A percentile compares a stretch with the other conserved stretches of the same genome.
Evolutionary conservation across 2,113 vertebrate species (phyloP).

Genomic region (Dissostichus mawsoni): DNA sequence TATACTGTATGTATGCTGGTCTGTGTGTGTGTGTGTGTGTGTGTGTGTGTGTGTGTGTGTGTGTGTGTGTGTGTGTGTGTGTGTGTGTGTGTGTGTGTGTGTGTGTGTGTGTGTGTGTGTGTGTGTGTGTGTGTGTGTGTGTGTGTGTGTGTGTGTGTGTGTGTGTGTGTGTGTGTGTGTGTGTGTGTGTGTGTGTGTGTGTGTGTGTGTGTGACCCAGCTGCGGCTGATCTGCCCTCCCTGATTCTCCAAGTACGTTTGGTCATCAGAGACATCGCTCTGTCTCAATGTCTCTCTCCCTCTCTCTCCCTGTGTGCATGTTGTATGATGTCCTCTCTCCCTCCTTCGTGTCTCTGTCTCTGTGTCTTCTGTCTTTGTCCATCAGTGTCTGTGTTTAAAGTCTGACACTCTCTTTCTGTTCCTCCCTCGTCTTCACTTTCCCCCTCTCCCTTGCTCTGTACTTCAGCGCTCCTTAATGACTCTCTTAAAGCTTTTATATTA

Average conservation of each 20-base stretch:
- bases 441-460: not conserved
- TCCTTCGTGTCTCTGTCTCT: not conserved
- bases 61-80: too few relatives aligned
- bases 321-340: not conserved
- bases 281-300: not conserved
- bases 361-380: not conserved
- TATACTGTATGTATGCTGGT: not conserved
- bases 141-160: too few relatives aligned
- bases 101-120: too few relatives aligned
- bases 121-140: too few relatives aligned
- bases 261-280: conserved; percentile 1
- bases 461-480: not conserved
- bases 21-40: conserved; percentile 2
- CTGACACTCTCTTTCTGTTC: not conserved
- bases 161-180: too few relatives aligned
- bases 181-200: too few relatives aligned
- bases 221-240: conserved; percentile 17
- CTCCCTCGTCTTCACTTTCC: not conserved
- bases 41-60: not conserved
- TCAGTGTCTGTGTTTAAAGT: not conserved
- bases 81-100: too few relatives aligned
- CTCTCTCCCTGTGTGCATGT: not conserved
- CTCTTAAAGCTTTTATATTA: not conserved
- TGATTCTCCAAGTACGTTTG: conserved; percentile 34
- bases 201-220: conserved; percentile 29